Base-by-base conservation (phyloP, 1,140 invertebrate genomes). In the Drosophila truncata region DNA sequence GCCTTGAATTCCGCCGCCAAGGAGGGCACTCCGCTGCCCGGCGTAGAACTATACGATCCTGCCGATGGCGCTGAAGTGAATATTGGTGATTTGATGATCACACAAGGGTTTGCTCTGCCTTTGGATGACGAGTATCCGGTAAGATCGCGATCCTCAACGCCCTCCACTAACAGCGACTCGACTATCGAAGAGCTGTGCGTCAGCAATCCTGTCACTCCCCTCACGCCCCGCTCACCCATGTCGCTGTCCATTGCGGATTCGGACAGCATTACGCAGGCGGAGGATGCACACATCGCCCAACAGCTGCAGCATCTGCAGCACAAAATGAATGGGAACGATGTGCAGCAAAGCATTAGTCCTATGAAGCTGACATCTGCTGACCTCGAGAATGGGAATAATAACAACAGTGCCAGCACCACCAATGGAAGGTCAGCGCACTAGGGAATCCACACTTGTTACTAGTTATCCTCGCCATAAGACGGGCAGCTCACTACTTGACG, bases 1-100 rank as follows among this genome's bases (percentile, higher is more conserved):
- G 73, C 91, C 1, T 74, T 91, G 1, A 92, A 92, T 72, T 75
- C 93, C n/a, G 91, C 93, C 8, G 93, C 93, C 25, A 93, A 95
- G 10, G 94, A 95, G 78, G 94, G 94, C 57, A 95, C 94, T 31
- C 95, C 95, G 13, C 93, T 95, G 57, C 95, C 95, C 23, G 95
- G 95, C 23, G 94, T 96, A 44, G 95, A 95, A 73, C 84, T 96
- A 14, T 95, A 93, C 69, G 95, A 95, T 82, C 83, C 84, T 20
- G 72, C 78, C 0, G 92, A 93, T 29, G 91, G 91, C 7, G 50
- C 46, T 3, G 91, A 92, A 61, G 11, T 92, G 1, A 92, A 92
- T 50, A 91, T 92, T 44, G 91, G 77, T 0, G 83, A 92, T 57
- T 31, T 91, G 20, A 44, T 92, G 59, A 91, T 92, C 25, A 80